Conservation (phyloP, 2,113 vertebrate genomes). For the Columba livia region DNA sequence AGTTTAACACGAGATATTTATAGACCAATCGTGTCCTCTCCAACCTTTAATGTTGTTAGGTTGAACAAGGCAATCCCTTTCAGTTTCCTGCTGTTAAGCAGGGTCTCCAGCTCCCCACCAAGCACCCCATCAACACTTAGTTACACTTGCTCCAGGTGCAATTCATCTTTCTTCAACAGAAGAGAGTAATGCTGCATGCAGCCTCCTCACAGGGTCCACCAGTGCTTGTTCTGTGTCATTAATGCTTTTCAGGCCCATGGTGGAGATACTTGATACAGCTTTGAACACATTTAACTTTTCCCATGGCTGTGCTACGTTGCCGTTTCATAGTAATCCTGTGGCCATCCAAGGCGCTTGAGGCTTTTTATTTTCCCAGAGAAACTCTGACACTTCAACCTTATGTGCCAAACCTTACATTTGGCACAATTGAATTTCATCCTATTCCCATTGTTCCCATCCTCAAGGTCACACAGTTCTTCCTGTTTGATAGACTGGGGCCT, state of each 20-base stretch:
- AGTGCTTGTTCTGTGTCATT: neutral
- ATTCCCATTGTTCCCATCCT: constrained; percentile 49
- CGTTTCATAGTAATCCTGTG: neutral
- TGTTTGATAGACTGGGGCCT: constrained; percentile 49
- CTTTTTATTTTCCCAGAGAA: neutral
- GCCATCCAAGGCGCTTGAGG: neutral
- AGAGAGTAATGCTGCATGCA: neutral
- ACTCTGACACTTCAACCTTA: neutral
- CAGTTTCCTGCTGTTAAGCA: neutral
- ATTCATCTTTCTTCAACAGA: neutral
- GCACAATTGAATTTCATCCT: neutral
- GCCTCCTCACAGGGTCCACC: neutral
- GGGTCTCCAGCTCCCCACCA: neutral
- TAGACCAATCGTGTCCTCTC: constrained; percentile 29
- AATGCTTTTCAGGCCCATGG: neutral
- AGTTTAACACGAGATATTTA: constrained; percentile 52
- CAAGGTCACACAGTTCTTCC: constrained; percentile 44
- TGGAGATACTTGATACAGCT: neutral
- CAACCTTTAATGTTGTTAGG: neutral
- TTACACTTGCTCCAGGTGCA: accelerated
- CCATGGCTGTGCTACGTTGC: accelerated
- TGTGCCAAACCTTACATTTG: constrained; percentile 43
- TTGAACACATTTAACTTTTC: neutral
- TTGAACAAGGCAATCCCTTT: constrained; percentile 4
- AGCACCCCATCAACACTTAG: neutral